Evolutionary conservation across 2,113 vertebrate species (phyloP), one percentile per base, ranked within the genome.

Genomic region (Myotis brandtii): DNA sequence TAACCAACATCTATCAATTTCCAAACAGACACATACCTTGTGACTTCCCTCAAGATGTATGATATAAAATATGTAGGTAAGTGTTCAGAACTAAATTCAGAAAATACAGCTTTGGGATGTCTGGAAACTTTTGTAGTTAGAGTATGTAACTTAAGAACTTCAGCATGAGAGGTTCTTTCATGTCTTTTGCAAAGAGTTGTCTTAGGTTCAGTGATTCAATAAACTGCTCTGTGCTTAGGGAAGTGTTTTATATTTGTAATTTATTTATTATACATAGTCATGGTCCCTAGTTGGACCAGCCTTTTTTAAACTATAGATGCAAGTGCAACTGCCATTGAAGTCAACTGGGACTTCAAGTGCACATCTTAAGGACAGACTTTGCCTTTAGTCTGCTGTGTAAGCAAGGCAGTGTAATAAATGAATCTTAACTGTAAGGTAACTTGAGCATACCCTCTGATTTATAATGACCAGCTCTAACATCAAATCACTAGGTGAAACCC

Each of bases 241-340:
- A 96, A 94, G 6, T 66, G 50, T 70, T 93, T 96, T 79, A 18
- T 94, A 59, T 73, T 79, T 91, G 16, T 91, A 85, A 75, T 75
- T 80, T 81, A 59, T 88, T 75, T 83, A 89, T 83, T 73, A 17
- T 70, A 69, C 6, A 7, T 73, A 30, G 30, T 11, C 40, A 48
- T 73, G 20, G 37, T 80, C 43, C 30, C 18, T 79, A 43, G 3
- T 80, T 73, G 3, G 50, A n/a, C 21, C 56, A 87, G 40, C 9
- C 4, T 86, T 90, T 8, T 73, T 91, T 91, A 40, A 62, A 43
- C 27, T 48, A 62, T 32, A 81, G 14, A 37, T 95, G 30, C 69
- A 23, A 85, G 30, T 85, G 1, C 5, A 93, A 30, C 34, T 91
- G 25, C 16, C 20, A 32, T 21, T 86, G 27, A 50, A 95, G 91